phyloP scores from a whole-genome alignment of 2,113 vertebrate species.

The Caranx melampygus region DNA sequence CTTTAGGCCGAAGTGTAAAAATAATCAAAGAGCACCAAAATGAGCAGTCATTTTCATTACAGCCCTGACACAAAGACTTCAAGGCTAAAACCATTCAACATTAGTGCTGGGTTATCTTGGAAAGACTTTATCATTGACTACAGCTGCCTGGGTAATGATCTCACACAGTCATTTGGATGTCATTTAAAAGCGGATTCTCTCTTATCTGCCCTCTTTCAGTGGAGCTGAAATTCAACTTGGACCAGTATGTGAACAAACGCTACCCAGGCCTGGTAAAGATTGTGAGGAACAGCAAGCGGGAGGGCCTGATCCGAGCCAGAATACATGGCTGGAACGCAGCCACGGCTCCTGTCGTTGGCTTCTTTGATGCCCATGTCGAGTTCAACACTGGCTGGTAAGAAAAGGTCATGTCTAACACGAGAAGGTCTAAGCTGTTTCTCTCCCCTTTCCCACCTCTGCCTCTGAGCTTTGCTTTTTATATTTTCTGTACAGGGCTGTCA shows the following conservation, averaged over 20 bases:
- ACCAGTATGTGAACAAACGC: slow-evolving; percentile 93
- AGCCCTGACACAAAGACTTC: background rate
- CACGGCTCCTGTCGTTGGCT: slow-evolving; percentile 91
- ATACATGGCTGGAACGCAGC: slow-evolving; percentile 97
- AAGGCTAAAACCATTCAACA: background rate
- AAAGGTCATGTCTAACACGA: slow-evolving; percentile 53
- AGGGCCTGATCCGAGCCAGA: slow-evolving; percentile 96
- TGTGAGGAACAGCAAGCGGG: slow-evolving; percentile 92
- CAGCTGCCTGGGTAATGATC: slow-evolving; percentile 15
- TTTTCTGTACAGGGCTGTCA: slow-evolving; percentile 40
- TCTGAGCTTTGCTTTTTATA: slow-evolving; percentile 40
- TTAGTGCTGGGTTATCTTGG: background rate
- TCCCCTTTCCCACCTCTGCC: slow-evolving; percentile 46
- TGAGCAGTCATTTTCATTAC: background rate
- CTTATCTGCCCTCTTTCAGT: slow-evolving; percentile 79
- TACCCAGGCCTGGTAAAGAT: slow-evolving; percentile 98
- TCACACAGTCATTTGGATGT: slow-evolving; percentile 14
- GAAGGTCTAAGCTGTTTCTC: slow-evolving; percentile 11
- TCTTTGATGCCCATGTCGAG: slow-evolving; percentile 98
- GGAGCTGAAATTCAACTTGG: slow-evolving; percentile 95
- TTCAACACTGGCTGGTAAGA: slow-evolving; percentile 97
- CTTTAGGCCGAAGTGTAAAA: background rate
- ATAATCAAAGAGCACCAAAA: background rate
- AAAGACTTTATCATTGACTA: slow-evolving; percentile 3
- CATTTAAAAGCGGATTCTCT: slow-evolving; percentile 5